These are phyloP conservation scores for Coenonympha arcania DNA, from an alignment of 2,888 invertebrate genomes.

Conservation along the genomic window DNA sequence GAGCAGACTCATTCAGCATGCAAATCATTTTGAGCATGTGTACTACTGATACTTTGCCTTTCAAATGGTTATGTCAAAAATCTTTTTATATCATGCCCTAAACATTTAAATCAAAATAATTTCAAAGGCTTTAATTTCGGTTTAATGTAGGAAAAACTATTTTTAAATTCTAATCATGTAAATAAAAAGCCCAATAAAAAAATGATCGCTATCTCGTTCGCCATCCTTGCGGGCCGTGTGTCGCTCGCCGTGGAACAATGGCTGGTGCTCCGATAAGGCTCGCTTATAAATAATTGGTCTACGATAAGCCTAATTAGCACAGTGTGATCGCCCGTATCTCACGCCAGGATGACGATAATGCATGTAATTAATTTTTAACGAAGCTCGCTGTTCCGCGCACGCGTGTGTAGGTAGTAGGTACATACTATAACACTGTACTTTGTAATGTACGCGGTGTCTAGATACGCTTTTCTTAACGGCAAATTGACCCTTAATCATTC, in stretches of 20 bases:
- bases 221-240: conserved; percentile 33
- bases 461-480: no score
- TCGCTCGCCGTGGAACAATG: conserved; percentile 49
- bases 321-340: conserved; percentile 61
- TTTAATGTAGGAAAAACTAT: background rate
- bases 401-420: conserved; percentile 22
- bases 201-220: conserved; percentile 9
- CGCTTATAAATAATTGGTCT: conserved; percentile 68
- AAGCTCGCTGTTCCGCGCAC: conserved; percentile 31
- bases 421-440: no score
- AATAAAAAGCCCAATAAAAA: conserved; percentile 3
- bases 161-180: background rate
- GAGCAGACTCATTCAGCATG: no score
- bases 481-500: no score
- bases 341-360: conserved; percentile 45
- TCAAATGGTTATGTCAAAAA: no score
- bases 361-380: conserved; percentile 37
- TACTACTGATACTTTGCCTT: no score
- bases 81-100: no score
- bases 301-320: conserved; percentile 67
- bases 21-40: no score
- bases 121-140: no score
- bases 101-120: no score
- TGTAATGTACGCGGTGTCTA: no score
- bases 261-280: conserved; percentile 52